Evolutionary conservation across 2,888 invertebrate genomes (phyloP), one percentile per base, ranked within the genome.

Genomic region (Drepanosiphum platanoidis): DNA sequence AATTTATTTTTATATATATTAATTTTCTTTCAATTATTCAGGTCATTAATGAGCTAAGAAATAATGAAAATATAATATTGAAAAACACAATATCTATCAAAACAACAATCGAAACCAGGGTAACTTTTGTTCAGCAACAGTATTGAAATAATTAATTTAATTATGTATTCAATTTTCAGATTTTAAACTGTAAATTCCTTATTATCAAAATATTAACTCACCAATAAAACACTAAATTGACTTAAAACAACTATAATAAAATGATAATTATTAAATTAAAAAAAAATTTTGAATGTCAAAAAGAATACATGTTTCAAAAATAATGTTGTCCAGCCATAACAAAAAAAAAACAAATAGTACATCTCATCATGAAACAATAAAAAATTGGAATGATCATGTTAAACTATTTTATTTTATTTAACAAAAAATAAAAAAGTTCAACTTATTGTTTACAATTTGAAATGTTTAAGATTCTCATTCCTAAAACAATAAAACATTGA

Each of bases 51-150:
- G 7, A 13, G 30, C 4, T 1, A 30, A 32, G 13, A 32, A n/a
- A 30, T 34, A 36, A 34, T 32, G n/a, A 22, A 66, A 79, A 32
- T 42, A 64, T 46, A 66, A 3, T 13, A 32, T 32, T 64, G 34
- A 30, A 78, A 9, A 78, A 78, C 9, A 42, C 32, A n/a, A 42
- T 4, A 18, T 5, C 7, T 36, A 66, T 52, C n/a, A 79, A n/a
- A 68, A 79, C 15, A 27, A 79, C 46, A 64, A 68, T 68, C 58
- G 27, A 68, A 80, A 52, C 58, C n/a, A n/a, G n/a, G 34, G 70
- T 81, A 81, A 81, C 70, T 71, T 30, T 58, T 81, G 30, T 36
- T 79, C 34, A 46, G 27, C 34, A 68, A n/a, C 3, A n/a, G 36
- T n/a, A n/a, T 15, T 46, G 32, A 66, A 42, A 77, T 42, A n/a